Evolutionary conservation across 2,888 invertebrate genomes (phyloP).

Genomic region (Pardosa pseudoannulata): DNA sequence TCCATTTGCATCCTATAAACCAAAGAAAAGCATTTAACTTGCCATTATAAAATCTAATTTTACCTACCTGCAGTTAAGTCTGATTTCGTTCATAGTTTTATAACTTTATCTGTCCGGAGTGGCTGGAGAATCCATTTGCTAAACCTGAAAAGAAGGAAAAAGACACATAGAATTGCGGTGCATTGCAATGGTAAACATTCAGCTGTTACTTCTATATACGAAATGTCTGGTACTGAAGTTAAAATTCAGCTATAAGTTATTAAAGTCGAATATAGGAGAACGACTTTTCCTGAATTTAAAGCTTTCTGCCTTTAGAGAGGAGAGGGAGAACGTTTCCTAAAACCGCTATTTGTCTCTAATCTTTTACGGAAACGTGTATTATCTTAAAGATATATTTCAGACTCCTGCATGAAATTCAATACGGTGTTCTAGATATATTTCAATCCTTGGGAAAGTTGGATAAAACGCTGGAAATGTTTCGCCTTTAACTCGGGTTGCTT

Average conservation of each 20-base stretch:
- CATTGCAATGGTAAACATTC: constrained; percentile 3
- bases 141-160: not conserved
- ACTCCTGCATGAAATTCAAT: constrained; percentile 52
- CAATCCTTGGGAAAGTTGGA: constrained; percentile 26
- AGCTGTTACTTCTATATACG: not conserved
- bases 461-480: constrained; percentile 43
- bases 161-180: not conserved
- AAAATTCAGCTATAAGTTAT: constrained; percentile 9
- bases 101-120: not conserved
- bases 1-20: too few species aligned
- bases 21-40: too few species aligned
- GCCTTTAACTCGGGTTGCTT: constrained; percentile 34
- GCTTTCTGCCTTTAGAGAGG: not conserved
- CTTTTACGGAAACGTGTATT: constrained; percentile 52
- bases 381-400: constrained; percentile 45
- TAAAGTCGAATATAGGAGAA: not conserved
- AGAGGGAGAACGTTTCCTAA: not conserved
- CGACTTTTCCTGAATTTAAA: constrained; percentile 3
- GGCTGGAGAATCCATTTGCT: not conserved
- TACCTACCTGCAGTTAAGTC: not conserved
- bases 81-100: not conserved
- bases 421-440: constrained; percentile 41
- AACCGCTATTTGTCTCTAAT: constrained; percentile 44
- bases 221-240: not conserved
- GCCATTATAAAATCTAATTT: not conserved